Conservation (phyloP, 2,888 invertebrate species). For the Microplitis manilae region DNA sequence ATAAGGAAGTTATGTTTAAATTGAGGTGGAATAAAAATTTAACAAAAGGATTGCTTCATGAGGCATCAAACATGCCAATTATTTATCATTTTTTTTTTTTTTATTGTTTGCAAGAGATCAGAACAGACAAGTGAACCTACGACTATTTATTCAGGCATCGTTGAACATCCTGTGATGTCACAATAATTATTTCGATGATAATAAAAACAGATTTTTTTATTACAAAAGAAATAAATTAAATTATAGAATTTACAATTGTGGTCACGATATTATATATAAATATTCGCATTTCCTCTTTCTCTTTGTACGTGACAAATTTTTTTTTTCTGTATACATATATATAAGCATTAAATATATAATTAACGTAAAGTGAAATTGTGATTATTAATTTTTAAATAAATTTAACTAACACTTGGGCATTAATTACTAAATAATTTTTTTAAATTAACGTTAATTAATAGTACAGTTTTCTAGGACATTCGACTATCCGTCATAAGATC, state of each 20-base stretch:
- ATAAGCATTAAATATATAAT: not conserved
- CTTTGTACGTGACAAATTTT: constrained; percentile 12
- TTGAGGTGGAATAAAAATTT: not conserved
- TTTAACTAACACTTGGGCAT: too few species aligned
- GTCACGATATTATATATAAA: constrained; percentile 25
- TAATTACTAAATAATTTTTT: too few species aligned
- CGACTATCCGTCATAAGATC: too few species aligned
- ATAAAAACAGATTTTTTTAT: constrained; percentile 17
- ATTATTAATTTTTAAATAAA: too few species aligned
- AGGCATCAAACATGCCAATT: constrained; percentile 5
- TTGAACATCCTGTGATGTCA: constrained; percentile 31
- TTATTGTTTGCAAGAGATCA: constrained; percentile 4
- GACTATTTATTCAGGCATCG: constrained; percentile 31
- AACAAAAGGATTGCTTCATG: constrained; percentile 18
- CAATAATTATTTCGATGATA: constrained; percentile 18
- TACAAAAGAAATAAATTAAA: constrained; percentile 2
- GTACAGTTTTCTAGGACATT: too few species aligned
- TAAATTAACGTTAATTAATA: too few species aligned
- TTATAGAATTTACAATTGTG: constrained; percentile 5
- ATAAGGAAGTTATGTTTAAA: constrained; percentile 17
- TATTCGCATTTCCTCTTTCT: constrained; percentile 5
- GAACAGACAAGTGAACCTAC: not conserved
- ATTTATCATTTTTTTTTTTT: constrained; percentile 19
- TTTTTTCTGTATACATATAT: constrained; percentile 4
- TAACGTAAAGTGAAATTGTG: too few species aligned